Conservation (phyloP, 2,797 vertebrate genomes). For the Corythornis leucogaster region DNA sequence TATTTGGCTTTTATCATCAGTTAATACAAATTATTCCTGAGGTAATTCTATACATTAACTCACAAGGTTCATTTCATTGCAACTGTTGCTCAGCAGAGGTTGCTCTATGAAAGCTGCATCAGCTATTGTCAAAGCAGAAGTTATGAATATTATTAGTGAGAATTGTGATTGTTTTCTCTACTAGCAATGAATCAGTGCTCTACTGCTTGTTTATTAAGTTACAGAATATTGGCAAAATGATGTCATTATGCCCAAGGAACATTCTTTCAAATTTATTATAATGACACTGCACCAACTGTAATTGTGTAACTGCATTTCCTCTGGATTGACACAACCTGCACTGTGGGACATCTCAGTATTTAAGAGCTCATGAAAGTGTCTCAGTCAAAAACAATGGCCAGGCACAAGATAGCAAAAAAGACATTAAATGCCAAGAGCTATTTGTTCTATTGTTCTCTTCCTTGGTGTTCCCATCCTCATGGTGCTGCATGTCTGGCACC, state of each 20-base stretch:
- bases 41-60: background rate
- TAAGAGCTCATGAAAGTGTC: background rate
- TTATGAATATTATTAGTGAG: constrained; percentile 22
- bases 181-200: background rate
- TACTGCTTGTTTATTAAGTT: constrained; percentile 33
- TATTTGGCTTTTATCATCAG: background rate
- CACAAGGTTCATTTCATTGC: constrained; percentile 27
- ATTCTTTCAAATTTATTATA: background rate
- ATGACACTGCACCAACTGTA: background rate
- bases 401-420: background rate
- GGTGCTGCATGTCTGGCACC: background rate
- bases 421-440: background rate
- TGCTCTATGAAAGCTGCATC: constrained; percentile 10
- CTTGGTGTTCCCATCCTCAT: background rate
- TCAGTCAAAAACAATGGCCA: background rate
- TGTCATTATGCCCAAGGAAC: background rate
- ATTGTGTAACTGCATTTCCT: background rate
- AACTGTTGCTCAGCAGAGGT: constrained; percentile 18
- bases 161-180: background rate
- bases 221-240: constrained; percentile 14
- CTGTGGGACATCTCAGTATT: background rate
- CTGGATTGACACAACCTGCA: background rate
- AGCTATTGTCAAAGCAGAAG: constrained; percentile 25
- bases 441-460: background rate
- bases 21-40: constrained; percentile 9